Base-by-base conservation (phyloP, 2,888 invertebrate species). In the Sesia bembeciformis region DNA sequence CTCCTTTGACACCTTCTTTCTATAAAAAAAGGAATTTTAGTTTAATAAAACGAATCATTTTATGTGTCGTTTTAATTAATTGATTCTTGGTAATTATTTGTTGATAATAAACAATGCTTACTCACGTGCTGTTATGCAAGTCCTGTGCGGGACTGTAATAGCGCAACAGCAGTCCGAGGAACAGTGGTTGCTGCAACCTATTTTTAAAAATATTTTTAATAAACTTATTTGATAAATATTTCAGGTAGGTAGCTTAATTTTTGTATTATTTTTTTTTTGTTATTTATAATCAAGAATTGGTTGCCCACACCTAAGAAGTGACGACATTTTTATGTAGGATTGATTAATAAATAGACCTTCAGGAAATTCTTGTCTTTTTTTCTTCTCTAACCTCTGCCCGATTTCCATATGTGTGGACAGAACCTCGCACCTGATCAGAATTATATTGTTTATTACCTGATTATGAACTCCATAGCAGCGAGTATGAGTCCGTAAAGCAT, bases 121-220 rank as follows among this genome's bases (percentile, higher is more conserved):
- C 84, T 80, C 68, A 87, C 87, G 74, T 72, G 53, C 57, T 60
- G 41, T 70, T 75, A 46, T 64, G 69, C 41, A 69, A 60, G 41
- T 76, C 78, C 65, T 84, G 78, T 52, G 70, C 57, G 46, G 84
- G 87, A 63, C 76, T 85, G 77, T 91, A 93, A 75, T 91, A 91
- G 56, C 90, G 85, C 58, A 93, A 84, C 60, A 93, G 72, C 57
- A 91, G 81, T 49, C 92, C 93, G 65, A 93, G 78, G 70, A 92
- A 92, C 60, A 93, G 73, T 40, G 93, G 93, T 76, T 93, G 93
- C 66, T 91, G 90, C 71, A 93, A 88, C 79, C 93, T 93, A 74
- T 54, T 62, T 43, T 56, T 53, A 56, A 59, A 57, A 54, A 39
- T 38, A 51, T 40, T 52, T 54, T 40, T 55, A 52, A 39, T 49